Evolutionary conservation across 2,113 vertebrate species (phyloP).

Genomic region (Pelusios castaneus): DNA sequence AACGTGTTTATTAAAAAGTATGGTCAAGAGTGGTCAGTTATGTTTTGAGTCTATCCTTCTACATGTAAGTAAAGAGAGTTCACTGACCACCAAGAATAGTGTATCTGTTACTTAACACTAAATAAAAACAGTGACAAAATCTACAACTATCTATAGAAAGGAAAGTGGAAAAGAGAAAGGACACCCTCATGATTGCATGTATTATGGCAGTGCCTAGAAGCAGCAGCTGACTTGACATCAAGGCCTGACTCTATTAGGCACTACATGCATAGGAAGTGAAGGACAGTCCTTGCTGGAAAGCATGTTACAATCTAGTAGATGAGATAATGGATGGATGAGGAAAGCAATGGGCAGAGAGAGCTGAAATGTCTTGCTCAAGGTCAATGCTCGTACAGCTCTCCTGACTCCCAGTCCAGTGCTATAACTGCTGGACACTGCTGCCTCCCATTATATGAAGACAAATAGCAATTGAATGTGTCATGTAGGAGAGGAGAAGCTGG

Average conservation of each 20-base stretch:
- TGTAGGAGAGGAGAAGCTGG: background rate
- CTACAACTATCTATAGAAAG: background rate
- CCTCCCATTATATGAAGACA: background rate
- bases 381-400: background rate
- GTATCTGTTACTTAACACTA: background rate
- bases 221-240: background rate
- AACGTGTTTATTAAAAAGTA: background rate
- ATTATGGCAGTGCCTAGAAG: rapidly evolving
- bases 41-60: background rate
- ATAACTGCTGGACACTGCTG: rapidly evolving
- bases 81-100: background rate
- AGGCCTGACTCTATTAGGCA: background rate
- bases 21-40: background rate
- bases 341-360: background rate
- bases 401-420: rapidly evolving
- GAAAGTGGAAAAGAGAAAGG: background rate
- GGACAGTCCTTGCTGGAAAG: background rate
- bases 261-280: rapidly evolving
- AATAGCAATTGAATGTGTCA: background rate
- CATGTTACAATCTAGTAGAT: background rate
- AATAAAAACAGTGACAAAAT: background rate
- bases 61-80: background rate
- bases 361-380: background rate
- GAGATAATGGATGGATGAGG: background rate
- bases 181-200: rapidly evolving